These are phyloP conservation scores for Morphnarchus princeps DNA, from an alignment of 2,113 vertebrate species.

Conservation along the genomic window DNA sequence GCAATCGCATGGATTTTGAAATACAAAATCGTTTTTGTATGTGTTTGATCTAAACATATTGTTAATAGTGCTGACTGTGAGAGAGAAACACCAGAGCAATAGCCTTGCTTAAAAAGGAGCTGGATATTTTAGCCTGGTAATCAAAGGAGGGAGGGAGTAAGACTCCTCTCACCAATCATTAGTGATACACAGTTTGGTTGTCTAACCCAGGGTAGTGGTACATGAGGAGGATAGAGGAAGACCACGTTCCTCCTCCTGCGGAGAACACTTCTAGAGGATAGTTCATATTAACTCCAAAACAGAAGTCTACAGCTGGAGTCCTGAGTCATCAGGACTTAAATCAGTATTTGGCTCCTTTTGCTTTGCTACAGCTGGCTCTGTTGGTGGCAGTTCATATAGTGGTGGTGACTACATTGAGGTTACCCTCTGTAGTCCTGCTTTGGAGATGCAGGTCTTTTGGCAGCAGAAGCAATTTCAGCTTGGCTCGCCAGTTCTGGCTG, in stretches of 20 bases:
- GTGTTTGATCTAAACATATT: neutral
- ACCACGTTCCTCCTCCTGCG: neutral
- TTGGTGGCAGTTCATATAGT: neutral
- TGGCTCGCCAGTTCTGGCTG: neutral
- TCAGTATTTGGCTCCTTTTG: neutral
- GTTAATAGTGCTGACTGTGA: neutral
- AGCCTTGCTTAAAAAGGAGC: neutral
- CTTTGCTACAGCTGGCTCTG: neutral
- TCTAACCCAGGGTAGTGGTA: accelerated
- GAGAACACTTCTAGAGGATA: neutral
- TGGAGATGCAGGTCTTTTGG: neutral
- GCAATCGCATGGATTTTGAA: neutral
- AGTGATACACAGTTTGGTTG: neutral
- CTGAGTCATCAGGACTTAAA: neutral
- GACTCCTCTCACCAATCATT: neutral
- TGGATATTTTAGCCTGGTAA: neutral
- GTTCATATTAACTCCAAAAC: neutral
- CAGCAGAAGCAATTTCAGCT: neutral
- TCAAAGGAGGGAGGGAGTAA: neutral
- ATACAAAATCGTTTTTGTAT: neutral
- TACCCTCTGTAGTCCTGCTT: neutral
- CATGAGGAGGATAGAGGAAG: neutral
- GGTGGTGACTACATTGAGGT: neutral
- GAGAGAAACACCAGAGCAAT: neutral
- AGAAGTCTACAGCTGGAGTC: neutral